These are phyloP conservation scores for Drosophila littoralis DNA, from an alignment of 1,140 invertebrate genomes.

Conservation along the genomic window DNA sequence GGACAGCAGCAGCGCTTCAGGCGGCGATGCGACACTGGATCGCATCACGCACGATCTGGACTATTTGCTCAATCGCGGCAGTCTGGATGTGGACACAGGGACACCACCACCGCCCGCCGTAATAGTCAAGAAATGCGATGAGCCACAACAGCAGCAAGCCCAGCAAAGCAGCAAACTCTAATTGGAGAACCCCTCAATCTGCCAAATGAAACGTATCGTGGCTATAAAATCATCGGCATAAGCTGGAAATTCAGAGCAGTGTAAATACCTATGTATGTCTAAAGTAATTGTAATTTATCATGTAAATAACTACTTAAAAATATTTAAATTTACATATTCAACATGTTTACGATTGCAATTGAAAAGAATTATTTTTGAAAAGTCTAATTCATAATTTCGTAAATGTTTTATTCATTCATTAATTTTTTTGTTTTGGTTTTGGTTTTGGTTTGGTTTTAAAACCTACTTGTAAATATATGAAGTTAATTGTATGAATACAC, in stretches of 20 bases:
- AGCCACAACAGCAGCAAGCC: constrained; percentile 41
- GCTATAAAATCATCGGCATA: not conserved
- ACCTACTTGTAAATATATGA: constrained; percentile 9
- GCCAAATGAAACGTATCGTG: not conserved
- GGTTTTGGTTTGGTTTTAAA: constrained; percentile 7
- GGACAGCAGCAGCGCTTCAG: constrained; percentile 13
- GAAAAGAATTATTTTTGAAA: too few relatives aligned
- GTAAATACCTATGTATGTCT: constrained; percentile 38
- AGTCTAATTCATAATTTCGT: too few relatives aligned
- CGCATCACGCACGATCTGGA: constrained; percentile 90
- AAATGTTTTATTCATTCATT: too few relatives aligned
- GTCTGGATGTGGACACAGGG: constrained; percentile 33
- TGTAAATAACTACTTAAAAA: constrained; percentile 30
- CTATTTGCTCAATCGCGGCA: constrained; percentile 87
- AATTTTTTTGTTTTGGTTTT: too few relatives aligned
- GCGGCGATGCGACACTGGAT: constrained; percentile 86
- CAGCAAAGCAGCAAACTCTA: constrained; percentile 35
- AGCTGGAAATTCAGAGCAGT: constrained; percentile 12
- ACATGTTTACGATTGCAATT: not conserved
- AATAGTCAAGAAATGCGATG: constrained; percentile 47
- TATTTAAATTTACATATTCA: constrained; percentile 1
- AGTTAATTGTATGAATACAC: not conserved
- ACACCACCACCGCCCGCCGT: constrained; percentile 48
- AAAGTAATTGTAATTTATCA: not conserved
- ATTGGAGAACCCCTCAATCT: not conserved